Conservation (phyloP, 2,888 invertebrate genomes). For the Andrena camellia region DNA sequence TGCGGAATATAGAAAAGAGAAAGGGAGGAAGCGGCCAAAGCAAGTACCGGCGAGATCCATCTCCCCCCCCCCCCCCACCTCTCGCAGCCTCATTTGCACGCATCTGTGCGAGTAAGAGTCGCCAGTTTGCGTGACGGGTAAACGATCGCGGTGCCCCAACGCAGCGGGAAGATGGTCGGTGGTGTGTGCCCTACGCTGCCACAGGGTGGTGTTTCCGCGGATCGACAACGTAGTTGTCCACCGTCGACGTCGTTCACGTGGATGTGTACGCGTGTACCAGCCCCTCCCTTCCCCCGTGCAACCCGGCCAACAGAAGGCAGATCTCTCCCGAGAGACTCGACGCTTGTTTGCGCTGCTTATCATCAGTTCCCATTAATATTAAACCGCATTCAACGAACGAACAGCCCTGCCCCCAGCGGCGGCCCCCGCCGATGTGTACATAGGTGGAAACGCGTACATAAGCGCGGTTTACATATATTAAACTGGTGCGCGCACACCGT, state of each 20-base stretch:
- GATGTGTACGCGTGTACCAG: conserved; percentile 62
- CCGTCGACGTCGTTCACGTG: conserved; percentile 35
- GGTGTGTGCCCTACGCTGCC: conserved; percentile 70
- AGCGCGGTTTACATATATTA: conserved; percentile 61
- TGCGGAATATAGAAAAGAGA: conserved; percentile 20
- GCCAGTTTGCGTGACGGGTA: conserved; percentile 10
- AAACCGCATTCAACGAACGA: conserved; percentile 85
- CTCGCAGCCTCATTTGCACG: conserved; percentile 58
- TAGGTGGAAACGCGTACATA: conserved; percentile 62
- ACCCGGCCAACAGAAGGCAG: conserved; percentile 84
- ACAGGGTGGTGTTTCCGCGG: conserved; percentile 13
- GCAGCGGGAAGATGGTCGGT: background rate
- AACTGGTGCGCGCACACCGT: conserved; percentile 29
- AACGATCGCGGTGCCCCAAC: conserved; percentile 36
- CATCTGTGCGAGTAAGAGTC: conserved; percentile 46
- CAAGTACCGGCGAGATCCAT: conserved; percentile 66
- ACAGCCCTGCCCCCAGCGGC: conserved; percentile 72
- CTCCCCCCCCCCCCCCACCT: background rate
- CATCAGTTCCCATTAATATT: conserved; percentile 85
- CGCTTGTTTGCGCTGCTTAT: conserved; percentile 86
- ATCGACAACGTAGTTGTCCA: conserved; percentile 26
- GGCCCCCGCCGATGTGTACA: conserved; percentile 72
- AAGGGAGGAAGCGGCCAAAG: conserved; percentile 50
- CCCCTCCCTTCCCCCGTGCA: conserved; percentile 74
- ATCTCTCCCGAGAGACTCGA: conserved; percentile 85